These are phyloP conservation scores for Mesorhabditis spiculigera DNA, from an alignment of 2,888 invertebrate genomes.

Conservation along the genomic window DNA sequence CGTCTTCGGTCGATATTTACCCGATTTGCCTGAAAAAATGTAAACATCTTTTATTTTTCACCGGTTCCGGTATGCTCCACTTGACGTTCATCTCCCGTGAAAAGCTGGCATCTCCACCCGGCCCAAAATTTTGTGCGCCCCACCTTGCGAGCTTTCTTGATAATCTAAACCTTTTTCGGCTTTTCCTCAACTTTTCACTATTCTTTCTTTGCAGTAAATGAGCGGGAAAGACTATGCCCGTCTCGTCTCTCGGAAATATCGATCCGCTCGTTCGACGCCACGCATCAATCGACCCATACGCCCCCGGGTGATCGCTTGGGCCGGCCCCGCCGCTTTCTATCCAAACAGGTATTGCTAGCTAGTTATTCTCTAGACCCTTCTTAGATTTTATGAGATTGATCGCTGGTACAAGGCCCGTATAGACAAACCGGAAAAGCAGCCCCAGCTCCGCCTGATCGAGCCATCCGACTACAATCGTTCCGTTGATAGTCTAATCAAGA, in stretches of 20 bases:
- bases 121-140: too few relatives aligned
- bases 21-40: too few relatives aligned
- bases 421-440: slow-evolving; percentile 50
- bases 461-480: slow-evolving; percentile 42
- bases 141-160: too few relatives aligned
- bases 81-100: too few relatives aligned
- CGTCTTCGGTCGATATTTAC: too few relatives aligned
- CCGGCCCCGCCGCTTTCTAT: slow-evolving; percentile 54
- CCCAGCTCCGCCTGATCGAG: slow-evolving; percentile 52
- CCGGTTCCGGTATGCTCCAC: too few relatives aligned
- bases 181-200: too few relatives aligned
- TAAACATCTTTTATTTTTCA: too few relatives aligned
- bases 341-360: slow-evolving; percentile 38
- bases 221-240: slow-evolving; percentile 39
- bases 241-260: slow-evolving; percentile 38
- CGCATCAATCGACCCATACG: slow-evolving; percentile 47
- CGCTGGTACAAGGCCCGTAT: slow-evolving; percentile 59
- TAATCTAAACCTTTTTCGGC: too few relatives aligned
- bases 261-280: slow-evolving; percentile 40
- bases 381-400: slow-evolving; percentile 56
- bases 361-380: slow-evolving; percentile 10
- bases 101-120: too few relatives aligned
- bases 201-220: slow-evolving; percentile 15
- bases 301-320: slow-evolving; percentile 54
- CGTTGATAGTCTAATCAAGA: slow-evolving; percentile 30